phyloP scores from a whole-genome alignment of 2,113 vertebrate species.

The Aegithalos caudatus region DNA sequence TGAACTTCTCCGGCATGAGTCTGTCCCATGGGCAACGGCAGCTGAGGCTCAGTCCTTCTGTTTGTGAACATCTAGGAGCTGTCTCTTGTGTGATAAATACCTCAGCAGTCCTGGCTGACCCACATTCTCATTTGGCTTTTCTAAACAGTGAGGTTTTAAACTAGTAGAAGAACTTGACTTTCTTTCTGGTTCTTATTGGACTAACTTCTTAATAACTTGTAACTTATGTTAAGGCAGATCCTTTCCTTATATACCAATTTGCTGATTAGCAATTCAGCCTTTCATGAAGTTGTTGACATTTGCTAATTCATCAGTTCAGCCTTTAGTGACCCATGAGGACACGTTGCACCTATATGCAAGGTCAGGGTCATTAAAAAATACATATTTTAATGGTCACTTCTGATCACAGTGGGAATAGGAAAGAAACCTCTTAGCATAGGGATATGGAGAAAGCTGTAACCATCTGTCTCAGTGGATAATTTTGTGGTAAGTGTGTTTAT shows the following conservation, averaged over 20 bases:
- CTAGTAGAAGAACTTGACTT: not conserved
- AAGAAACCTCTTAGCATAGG: not conserved
- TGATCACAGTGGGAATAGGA: not conserved
- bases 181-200: not conserved
- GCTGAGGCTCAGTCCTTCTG: not conserved
- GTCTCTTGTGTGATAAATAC: not conserved
- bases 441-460: not conserved
- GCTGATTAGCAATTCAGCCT: not conserved
- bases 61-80: not conserved
- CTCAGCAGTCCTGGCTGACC: not conserved
- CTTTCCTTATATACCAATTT: not conserved
- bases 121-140: not conserved
- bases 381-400: not conserved
- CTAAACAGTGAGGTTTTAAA: not conserved
- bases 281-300: not conserved
- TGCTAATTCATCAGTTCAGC: not conserved
- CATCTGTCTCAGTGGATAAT: not conserved
- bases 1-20: not conserved
- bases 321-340: not conserved
- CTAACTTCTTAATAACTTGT: not conserved
- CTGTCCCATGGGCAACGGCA: fast-evolving
- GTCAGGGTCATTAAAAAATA: not conserved
- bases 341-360: not conserved
- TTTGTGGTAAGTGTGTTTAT: not conserved
- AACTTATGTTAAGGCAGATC: not conserved